Evolutionary conservation across 30 jellyfish, hydroid and myxozoan genomes (phyloP), one percentile per base, ranked within the genome.

Genomic region (Aurelia coerulea): DNA sequence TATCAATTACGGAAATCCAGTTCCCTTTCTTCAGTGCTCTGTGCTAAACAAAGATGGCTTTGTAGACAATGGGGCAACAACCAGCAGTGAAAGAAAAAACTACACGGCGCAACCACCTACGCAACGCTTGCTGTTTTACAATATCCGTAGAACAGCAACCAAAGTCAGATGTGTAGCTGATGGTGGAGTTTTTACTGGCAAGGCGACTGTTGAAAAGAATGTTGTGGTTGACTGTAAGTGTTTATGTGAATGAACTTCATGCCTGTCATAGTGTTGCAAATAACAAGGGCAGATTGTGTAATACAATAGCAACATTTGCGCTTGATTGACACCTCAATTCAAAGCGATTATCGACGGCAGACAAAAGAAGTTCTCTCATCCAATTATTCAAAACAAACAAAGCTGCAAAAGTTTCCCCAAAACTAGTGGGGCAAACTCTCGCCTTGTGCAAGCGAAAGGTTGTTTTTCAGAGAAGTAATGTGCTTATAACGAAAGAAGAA

Each of bases 171-270:
- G 70, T 60, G 35, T 60, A 5, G 70, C 70, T 5, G 35, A 60
- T 60, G 70, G 70, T 60, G 70, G 70, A n/a, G 14, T 5, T 17
- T 6, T 0, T 5, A 60, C 70, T 60, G 70, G 70, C 70, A 60
- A n/a, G 15, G 35, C 10, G 1, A n/a, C 31, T 17, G 35, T 60
- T 60, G 70, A 60, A 23, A 60, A 60, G 70, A 23, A 60, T 60
- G 34, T 60, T 17, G 35, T 60, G 31, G 70, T 60, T 60, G 35
- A 60, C 70, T 60, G 70, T 60, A 60, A 60, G 70, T 60, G 31
- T 60, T 5, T n/a, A 13, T 13, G 6, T 60, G 1, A 0, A 8
- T 60, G 11, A 23, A 5, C 2, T 60, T 60, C 56, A 46, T 46
- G 6, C 8, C 56, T 46, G 15, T 46, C 15, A 46, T 46, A 0